A percentile compares a stretch with the other conserved stretches of the same genome.
Conservation (phyloP, 2,888 invertebrate species). For the Melipona beecheii region DNA sequence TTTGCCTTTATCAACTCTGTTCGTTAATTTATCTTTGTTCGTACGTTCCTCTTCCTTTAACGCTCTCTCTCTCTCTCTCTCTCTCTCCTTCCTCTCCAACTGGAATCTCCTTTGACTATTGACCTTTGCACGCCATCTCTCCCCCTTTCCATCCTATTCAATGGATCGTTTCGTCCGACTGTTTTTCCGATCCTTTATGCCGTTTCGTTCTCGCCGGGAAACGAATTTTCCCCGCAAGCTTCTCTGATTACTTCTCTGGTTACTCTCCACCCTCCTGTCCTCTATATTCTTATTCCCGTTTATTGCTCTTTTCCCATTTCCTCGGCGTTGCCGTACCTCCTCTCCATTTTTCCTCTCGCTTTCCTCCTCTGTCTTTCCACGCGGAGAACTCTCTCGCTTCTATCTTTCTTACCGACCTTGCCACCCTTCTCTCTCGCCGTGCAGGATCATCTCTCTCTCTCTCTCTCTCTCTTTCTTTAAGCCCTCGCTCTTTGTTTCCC, state of each 20-base stretch:
- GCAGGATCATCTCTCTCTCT: slow-evolving; percentile 8
- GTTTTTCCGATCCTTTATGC: neutral
- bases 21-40: neutral
- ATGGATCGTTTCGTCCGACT: neutral
- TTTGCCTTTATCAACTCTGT: neutral
- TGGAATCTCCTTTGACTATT: neutral
- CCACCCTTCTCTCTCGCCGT: neutral
- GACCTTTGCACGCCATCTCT: slow-evolving; percentile 3
- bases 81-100: neutral
- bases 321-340: neutral
- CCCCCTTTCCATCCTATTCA: neutral
- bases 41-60: neutral
- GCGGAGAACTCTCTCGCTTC: neutral
- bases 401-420: neutral
- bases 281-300: neutral
- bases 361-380: neutral
- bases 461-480: slow-evolving; percentile 6
- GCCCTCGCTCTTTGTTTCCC: slow-evolving; percentile 15
- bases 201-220: neutral
- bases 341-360: neutral
- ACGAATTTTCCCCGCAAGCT: neutral
- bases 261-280: neutral
- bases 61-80: neutral
- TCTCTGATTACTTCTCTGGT: neutral
- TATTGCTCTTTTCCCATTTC: neutral